Base-by-base conservation (phyloP, 2,888 invertebrate genomes). In the Drosophila infuscata region DNA sequence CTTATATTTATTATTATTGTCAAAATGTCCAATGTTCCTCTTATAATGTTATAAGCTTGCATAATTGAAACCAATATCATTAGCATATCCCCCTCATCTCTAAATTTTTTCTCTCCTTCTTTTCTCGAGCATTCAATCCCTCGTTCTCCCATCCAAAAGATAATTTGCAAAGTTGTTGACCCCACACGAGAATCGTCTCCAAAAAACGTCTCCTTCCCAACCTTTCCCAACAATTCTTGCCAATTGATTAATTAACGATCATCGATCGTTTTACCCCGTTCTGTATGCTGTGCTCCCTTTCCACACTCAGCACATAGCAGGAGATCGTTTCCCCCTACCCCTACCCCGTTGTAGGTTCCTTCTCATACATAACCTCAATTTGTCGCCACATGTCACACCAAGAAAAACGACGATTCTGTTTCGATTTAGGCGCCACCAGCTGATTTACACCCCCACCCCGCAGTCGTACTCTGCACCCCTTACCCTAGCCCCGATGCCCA, bases 371-470 rank as follows among this genome's bases (percentile, higher is more conserved):
- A 84, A 79, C 88, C 88, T 80, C 78, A 83, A 88, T 85, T 88
- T 83, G 88, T 85, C 82, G 82, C 82, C 83, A 86, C 85, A 88
- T 83, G 82, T 85, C 88, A 85, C 88, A 88, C 70, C 72, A 25
- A 35, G 25, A 87, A 58, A 74, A 38, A 67, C 38, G 51, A 46
- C 54, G 51, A 67, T 54, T 49, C 68, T 58, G 66, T 64, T 76
- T 76, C 66, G 61, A 67, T 70, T 74, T 68, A 84, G 88, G 84
- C 84, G 88, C 84, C 84, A 84, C 83, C 81, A 79, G 82, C 78
- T 75, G 76, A 65, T 52, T 51, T 32, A 20, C 63, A 54, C 51
- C 57, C 70, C 48, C 43, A 17, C 25, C 20, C 69, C 66, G 53
- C 59, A 56, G 32, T 11, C 60, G 38, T 41, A 36, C 49, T n/a